Conservation (phyloP, 2,113 vertebrate genomes). For the Entelurus aequoreus region DNA sequence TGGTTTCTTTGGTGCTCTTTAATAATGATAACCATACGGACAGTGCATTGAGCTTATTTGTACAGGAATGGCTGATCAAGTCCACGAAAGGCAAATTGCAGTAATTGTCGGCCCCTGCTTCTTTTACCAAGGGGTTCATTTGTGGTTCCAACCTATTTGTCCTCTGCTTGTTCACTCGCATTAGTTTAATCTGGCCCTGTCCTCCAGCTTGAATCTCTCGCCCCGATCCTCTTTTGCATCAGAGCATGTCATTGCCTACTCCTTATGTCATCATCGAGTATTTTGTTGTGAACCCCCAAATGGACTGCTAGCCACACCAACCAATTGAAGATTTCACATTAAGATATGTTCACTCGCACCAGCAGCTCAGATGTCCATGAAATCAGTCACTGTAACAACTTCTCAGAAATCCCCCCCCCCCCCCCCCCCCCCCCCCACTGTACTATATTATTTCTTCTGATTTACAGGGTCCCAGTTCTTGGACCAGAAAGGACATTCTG, state of each 20-base stretch:
- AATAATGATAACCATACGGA: no score
- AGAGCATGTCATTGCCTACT: slow-evolving; percentile 40
- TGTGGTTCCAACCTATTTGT: slow-evolving; percentile 63
- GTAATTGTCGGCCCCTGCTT: slow-evolving; percentile 9
- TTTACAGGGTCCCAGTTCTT: not conserved
- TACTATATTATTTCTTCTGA: no score
- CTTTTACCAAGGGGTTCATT: slow-evolving; percentile 60
- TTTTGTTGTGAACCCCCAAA: slow-evolving; percentile 18
- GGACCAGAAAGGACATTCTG: not conserved
- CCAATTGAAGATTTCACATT: not conserved
- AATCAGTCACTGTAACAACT: not conserved
- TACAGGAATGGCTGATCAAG: not conserved
- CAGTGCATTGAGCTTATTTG: not conserved
- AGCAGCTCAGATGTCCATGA: not conserved
- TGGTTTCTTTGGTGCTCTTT: no score
- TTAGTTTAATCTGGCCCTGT: slow-evolving; percentile 72
- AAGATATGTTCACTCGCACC: not conserved
- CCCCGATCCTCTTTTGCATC: slow-evolving; percentile 50
- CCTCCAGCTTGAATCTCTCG: slow-evolving; percentile 48
- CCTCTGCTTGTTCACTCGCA: slow-evolving; percentile 70
- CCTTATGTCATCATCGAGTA: slow-evolving; percentile 37
- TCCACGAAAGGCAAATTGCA: not conserved
- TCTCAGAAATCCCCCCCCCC: not conserved
- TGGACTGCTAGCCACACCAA: slow-evolving; percentile 11
- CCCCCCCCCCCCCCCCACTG: no score